These are phyloP conservation scores for Apis florea DNA, from an alignment of 1,140 invertebrate species.

Conservation along the genomic window DNA sequence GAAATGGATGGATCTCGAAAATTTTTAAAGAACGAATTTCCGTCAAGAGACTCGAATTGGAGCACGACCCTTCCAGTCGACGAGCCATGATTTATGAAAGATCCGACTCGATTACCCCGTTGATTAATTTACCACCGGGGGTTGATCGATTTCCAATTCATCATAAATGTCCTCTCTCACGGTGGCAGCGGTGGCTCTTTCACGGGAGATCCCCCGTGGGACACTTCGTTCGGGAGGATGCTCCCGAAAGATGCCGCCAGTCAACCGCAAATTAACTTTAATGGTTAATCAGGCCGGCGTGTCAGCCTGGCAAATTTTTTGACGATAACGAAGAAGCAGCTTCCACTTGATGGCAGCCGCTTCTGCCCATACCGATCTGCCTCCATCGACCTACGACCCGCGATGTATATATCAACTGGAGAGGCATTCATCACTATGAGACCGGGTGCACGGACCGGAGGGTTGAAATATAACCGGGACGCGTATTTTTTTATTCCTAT, in stretches of 20 bases:
- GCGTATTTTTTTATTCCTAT: constrained; percentile 63
- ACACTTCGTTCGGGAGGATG: constrained; percentile 24
- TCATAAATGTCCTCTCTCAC: constrained; percentile 47
- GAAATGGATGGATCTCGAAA: neutral
- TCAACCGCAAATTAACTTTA: constrained; percentile 60
- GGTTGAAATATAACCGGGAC: constrained; percentile 60
- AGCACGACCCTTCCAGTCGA: constrained; percentile 7
- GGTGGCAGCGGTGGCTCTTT: constrained; percentile 15
- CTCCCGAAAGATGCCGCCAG: constrained; percentile 46
- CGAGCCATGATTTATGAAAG: constrained; percentile 62
- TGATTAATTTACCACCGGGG: constrained; percentile 57
- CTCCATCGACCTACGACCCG: constrained; percentile 36
- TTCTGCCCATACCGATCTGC: constrained; percentile 16
- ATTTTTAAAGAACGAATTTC: constrained; percentile 6
- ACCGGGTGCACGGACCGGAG: constrained; percentile 26
- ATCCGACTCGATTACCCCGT: constrained; percentile 53
- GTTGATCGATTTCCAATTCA: constrained; percentile 64
- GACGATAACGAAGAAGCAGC: constrained; percentile 51
- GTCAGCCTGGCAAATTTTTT: constrained; percentile 64
- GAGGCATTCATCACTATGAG: constrained; percentile 60
- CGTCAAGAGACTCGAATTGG: constrained; percentile 37
- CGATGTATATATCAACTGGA: constrained; percentile 49
- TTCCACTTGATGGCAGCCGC: constrained; percentile 9
- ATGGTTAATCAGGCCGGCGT: constrained; percentile 63
- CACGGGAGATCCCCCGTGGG: constrained; percentile 9